phyloP scores from a whole-genome alignment of 2,888 invertebrate genomes.

The Clivina fossor region DNA sequence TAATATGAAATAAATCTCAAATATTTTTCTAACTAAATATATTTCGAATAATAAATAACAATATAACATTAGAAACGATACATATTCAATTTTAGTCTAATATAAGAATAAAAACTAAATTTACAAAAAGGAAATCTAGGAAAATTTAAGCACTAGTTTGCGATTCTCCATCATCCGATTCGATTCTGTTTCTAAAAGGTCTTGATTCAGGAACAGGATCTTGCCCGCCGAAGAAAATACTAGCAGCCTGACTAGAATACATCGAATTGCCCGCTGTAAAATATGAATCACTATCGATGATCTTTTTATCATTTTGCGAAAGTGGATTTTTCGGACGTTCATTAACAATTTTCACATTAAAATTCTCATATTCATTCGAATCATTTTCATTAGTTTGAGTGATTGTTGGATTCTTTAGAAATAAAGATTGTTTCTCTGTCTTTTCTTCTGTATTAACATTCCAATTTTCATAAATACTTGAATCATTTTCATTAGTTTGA shows the following conservation, averaged over 20 bases:
- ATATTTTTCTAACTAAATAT: background rate
- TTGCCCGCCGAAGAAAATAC: slow-evolving; percentile 48
- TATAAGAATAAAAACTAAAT: background rate
- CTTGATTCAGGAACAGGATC: slow-evolving; percentile 27
- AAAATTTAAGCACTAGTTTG: slow-evolving; percentile 46
- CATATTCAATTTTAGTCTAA: background rate
- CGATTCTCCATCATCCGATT: slow-evolving; percentile 41
- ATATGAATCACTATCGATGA: background rate
- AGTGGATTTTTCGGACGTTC: slow-evolving; percentile 13
- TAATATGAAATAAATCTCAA: background rate
- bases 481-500: too few relatives aligned
- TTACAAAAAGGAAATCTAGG: background rate
- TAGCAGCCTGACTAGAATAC: slow-evolving; percentile 49
- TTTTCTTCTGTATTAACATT: too few relatives aligned
- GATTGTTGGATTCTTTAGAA: too few relatives aligned
- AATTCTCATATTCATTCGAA: too few relatives aligned
- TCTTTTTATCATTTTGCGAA: background rate
- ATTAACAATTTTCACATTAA: slow-evolving; percentile 13
- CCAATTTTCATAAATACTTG: too few relatives aligned
- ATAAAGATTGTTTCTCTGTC: too few relatives aligned
- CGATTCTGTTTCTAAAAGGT: slow-evolving; percentile 7
- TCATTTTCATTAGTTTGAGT: too few relatives aligned
- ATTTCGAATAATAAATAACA: background rate
- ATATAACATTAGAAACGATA: background rate
- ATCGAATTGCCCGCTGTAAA: background rate